Evolutionary conservation across 2,797 vertebrate species (phyloP), one percentile per base, ranked within the genome.

Genomic region (Hoplostethus mediterraneus): DNA sequence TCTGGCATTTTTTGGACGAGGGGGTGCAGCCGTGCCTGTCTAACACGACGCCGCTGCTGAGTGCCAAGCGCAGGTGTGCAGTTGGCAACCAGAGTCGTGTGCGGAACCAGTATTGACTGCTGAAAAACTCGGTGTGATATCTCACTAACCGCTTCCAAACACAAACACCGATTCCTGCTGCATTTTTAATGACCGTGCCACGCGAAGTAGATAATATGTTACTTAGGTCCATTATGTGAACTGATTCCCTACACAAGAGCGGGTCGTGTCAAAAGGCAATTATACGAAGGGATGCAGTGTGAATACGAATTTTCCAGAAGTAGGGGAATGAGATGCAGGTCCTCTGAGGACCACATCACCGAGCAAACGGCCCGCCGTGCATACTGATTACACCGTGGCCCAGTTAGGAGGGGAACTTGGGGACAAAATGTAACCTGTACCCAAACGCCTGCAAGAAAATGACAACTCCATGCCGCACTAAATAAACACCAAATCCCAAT

Each of bases 21-120:
- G 44, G 67, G 44, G 67, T 72, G 76, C 84, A 77, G 56, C 63
- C 58, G 31, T 30, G 76, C 78, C 81, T 72, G 82, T 87, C 81
- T 77, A 85, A 85, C 76, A 33, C 38, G 64, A 7, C 47, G 73
- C 71, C 58, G 66, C 38, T 51, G 3, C 57, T 3, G 69, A 52
- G 53, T 6, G 52, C 82, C 60, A 10, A 13, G 77, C 74, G 31
- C 87, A 90, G 89, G 79, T 91, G 89, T 65, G 72, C 65, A 21
- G 65, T 12, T 83, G 67, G 67, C 75, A 85, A 73, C 73, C 60
- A 21, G 17, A 56, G 51, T 55, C 40, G 67, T n/a, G 40, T 5
- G 9, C 67, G 59, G 60, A 83, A 78, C 59, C 56, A 7, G n/a
- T 64, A 75, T 55, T 77, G 82, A 87, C 83, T 80, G 80, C 79